These are phyloP conservation scores for Eonycteris spelaea DNA, from an alignment of 2,113 vertebrate species.

Conservation along the genomic window DNA sequence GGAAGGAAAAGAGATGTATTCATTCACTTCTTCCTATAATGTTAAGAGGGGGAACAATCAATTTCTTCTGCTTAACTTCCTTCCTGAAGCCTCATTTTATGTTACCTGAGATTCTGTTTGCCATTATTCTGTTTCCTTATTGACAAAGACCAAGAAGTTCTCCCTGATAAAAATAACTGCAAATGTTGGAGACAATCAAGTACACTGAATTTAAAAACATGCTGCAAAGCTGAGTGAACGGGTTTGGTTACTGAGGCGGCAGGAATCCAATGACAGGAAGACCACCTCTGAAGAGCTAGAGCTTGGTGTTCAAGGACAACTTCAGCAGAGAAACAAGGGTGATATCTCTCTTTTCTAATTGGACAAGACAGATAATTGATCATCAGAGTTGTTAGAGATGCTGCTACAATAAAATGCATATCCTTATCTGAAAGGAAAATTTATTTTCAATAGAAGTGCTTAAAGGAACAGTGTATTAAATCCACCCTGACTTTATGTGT, in stretches of 20 bases:
- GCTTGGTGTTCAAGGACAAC: constrained; percentile 51
- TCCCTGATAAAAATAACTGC: constrained; percentile 2
- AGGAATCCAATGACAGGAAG: not conserved
- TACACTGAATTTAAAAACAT: constrained; percentile 9
- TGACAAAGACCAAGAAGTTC: not conserved
- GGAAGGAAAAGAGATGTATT: not conserved
- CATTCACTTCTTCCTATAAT: not conserved
- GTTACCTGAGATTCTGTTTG: constrained; percentile 1
- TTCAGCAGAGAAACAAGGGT: constrained; percentile 40
- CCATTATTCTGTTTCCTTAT: not conserved
- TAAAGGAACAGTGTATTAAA: constrained; percentile 33
- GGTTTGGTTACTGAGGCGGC: not conserved
- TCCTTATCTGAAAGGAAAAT: constrained; percentile 33
- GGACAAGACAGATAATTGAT: constrained; percentile 76
- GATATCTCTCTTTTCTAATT: constrained; percentile 75
- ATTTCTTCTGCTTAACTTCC: not conserved
- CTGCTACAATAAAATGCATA: constrained; percentile 36
- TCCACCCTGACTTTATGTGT: not conserved
- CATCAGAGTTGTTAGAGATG: constrained; percentile 58
- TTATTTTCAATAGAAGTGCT: constrained; percentile 16
- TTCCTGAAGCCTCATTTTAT: constrained; percentile 36
- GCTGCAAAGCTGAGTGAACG: accelerated
- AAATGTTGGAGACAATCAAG: constrained; percentile 33
- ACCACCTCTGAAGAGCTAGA: not conserved
- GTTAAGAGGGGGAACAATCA: not conserved